Percentiles rank a stretch among this genome's conserved stretches.
phyloP scores from a whole-genome alignment of 92 coral and sea anemone genomes.

The Paragorgia papillata region DNA sequence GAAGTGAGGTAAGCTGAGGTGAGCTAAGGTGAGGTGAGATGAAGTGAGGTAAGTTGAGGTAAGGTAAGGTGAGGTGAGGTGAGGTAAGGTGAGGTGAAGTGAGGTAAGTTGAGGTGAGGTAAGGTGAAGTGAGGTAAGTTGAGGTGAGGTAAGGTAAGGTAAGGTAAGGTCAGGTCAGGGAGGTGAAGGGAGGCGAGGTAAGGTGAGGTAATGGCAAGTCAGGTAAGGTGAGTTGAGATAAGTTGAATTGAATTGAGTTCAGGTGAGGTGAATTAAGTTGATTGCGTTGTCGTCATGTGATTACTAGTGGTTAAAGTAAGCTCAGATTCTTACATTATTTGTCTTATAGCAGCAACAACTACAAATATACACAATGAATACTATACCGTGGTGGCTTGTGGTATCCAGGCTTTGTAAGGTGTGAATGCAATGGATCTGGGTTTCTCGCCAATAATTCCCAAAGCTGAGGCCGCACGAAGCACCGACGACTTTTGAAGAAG shows the following conservation, averaged over 20 bases:
- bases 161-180: too few relatives aligned
- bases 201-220: background rate
- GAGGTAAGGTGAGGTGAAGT: background rate
- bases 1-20: too few relatives aligned
- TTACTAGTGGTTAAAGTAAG: too few relatives aligned
- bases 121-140: background rate
- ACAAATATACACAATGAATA: too few relatives aligned
- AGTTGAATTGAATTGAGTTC: background rate
- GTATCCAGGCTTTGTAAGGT: conserved; percentile 96
- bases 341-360: too few relatives aligned
- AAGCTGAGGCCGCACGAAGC: conserved; percentile 96
- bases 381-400: conserved; percentile 91
- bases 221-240: background rate
- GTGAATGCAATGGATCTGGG: conserved; percentile 80
- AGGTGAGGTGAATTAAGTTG: background rate
- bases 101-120: background rate
- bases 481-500: conserved; percentile 91
- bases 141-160: too few relatives aligned
- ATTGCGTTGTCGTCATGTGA: too few relatives aligned
- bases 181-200: too few relatives aligned
- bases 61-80: too few relatives aligned
- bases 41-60: too few relatives aligned
- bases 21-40: too few relatives aligned
- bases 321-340: too few relatives aligned
- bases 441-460: conserved; percentile 89